Evolutionary conservation across 2,888 invertebrate species (phyloP), one percentile per base, ranked within the genome.

Genomic region (Philereme transversata): DNA sequence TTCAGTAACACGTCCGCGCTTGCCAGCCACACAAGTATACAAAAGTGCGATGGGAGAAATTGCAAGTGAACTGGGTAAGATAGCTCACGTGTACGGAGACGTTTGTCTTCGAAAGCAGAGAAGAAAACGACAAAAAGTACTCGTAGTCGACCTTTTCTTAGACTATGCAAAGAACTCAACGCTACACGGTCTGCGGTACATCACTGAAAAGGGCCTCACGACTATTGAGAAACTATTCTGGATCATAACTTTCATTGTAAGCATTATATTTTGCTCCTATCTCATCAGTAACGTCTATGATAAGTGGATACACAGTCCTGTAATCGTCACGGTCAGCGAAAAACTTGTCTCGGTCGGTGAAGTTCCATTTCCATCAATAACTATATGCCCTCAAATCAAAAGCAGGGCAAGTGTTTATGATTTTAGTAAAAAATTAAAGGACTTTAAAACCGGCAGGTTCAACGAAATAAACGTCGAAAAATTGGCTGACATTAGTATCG

Each of bases 291-390:
- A 78, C 10, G 79, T 81, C 0, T 85, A 75, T 73, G 33, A 64
- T 4, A 84, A 85, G 50, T 84, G 84, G 84, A 57, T 64, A 43
- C 71, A 61, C 2, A 82, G 77, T 35, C 84, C 84, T 1, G 82
- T 84, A 9, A 82, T 84, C 6, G 84, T 84, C 4, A 75, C 77
- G 0, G 76, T 84, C 11, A 78, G 68, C 47, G 84, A 81, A 44
- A 67, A 70, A 43, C 65, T 79, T 7, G 67, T 82, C 0, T 70
- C 79, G 0, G 83, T 81, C 0, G 59, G 74, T 10, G 64, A 83
- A 83, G 78, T 84, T 0, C 84, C 83, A 3, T 84, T 84, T 62
- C 84, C 84, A 11, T 75, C 84, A 2, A 70, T 84, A 0, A 81
- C 82, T 6, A 80, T 84, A 50, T 84, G 84, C 57, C 83, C 83